Conservation (phyloP, 2,797 vertebrate genomes). For the Poeciliopsis turneri region DNA sequence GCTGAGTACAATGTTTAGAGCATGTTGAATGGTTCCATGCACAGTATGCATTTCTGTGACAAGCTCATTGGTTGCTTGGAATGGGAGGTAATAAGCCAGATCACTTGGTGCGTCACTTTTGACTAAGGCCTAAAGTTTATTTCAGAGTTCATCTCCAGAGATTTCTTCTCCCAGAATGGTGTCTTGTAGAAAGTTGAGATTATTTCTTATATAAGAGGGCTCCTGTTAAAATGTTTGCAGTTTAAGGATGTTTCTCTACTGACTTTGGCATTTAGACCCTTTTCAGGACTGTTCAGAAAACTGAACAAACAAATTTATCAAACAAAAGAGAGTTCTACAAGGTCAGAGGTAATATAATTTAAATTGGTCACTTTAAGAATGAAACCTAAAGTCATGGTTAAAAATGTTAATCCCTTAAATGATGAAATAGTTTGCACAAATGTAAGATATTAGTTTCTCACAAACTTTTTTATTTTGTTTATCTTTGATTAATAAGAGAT, state of each 20-base stretch:
- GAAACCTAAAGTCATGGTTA: background rate
- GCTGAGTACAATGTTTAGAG: constrained; percentile 54
- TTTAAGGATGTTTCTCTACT: constrained; percentile 11
- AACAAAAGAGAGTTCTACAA: background rate
- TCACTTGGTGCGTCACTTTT: constrained; percentile 45
- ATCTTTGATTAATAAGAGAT: too few relatives aligned
- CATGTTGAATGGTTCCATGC: constrained; percentile 33
- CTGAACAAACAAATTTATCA: constrained; percentile 9
- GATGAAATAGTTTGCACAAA: background rate
- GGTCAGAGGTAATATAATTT: background rate
- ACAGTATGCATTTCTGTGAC: constrained; percentile 54
- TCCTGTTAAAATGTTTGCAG: constrained; percentile 36
- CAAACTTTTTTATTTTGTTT: too few relatives aligned
- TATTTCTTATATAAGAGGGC: constrained; percentile 42
- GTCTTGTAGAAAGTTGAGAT: constrained; percentile 12
- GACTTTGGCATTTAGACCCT: background rate
- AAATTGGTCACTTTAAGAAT: background rate
- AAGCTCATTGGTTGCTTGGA: constrained; percentile 53
- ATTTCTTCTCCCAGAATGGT: constrained; percentile 25
- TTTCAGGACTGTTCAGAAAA: constrained; percentile 30
- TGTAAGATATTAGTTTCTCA: too few relatives aligned
- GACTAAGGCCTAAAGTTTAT: constrained; percentile 31
- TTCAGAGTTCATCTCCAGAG: constrained; percentile 29
- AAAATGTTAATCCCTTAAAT: background rate
- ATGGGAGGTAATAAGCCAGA: constrained; percentile 49